Evolutionary conservation across 2,888 invertebrate genomes (phyloP), one percentile per base, ranked within the genome.

Genomic region (Ephialtes manifestator): DNA sequence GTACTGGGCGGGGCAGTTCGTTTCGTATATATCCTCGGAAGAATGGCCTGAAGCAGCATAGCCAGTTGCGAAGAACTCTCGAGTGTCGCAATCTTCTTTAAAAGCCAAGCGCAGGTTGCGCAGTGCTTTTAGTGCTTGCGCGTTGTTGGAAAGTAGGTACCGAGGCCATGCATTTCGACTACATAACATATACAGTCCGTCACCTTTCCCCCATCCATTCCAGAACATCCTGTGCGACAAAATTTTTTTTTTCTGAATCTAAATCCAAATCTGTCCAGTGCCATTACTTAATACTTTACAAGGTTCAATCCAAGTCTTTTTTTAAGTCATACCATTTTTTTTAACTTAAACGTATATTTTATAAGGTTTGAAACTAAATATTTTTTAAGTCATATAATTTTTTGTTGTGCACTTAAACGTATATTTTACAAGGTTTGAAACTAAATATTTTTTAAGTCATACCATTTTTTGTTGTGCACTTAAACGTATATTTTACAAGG

Each of bases 81-180:
- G 53, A 77, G 75, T 78, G 78, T 74, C 81, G 76, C 85, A 86
- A 86, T 83, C 75, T 76, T 35, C 86, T 89, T 89, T 91, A 89
- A 89, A 90, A 90, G 89, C 88, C 84, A 58, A 83, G 81, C 72
- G 84, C 70, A 72, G 65, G 70, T 31, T 39, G 39, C 51, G 79
- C 86, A 76, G 78, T 79, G 90, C 90, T 90, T 91, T 90, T 90
- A 91, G 86, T 84, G 88, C 77, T 76, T 87, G 87, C 87, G 86
- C 85, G 84, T 88, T 82, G 88, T 90, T 87, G 87, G 87, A 89
- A 87, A 86, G 88, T 82, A 67, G 63, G 39, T 67, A 78, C 75
- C 10, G 82, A 51, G 58, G 53, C 65, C 24, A 70, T 15, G 15
- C 55, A 39, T 55, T 43, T 39, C 55, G 2, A 2, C 55, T 28